These are phyloP conservation scores for Sardinella longiceps DNA, from an alignment of 2,797 vertebrate genomes.

Conservation along the genomic window DNA sequence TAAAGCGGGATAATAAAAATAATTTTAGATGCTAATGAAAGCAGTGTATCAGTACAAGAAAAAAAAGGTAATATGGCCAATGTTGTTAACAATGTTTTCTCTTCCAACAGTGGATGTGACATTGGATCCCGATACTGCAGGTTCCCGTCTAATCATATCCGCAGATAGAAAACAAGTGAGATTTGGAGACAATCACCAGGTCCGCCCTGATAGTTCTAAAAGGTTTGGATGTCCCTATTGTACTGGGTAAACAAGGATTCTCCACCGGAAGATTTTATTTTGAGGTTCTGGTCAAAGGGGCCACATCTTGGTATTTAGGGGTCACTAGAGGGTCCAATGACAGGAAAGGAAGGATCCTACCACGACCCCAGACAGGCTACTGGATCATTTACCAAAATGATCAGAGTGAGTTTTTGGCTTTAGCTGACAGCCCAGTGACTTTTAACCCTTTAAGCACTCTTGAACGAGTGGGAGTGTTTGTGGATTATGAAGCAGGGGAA, in stretches of 20 bases:
- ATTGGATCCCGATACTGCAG: background rate
- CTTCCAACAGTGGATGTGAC: background rate
- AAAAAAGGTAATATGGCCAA: no score
- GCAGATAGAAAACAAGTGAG: background rate
- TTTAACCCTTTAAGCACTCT: background rate
- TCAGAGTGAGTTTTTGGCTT: background rate
- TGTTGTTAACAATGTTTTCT: background rate
- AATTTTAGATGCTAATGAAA: no score
- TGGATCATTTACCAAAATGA: background rate
- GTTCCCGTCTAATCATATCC: background rate
- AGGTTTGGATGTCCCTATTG: background rate
- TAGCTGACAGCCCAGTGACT: background rate
- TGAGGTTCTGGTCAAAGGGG: background rate
- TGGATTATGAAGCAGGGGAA: background rate
- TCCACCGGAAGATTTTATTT: background rate
- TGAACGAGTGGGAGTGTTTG: background rate
- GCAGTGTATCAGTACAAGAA: no score
- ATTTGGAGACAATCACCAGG: background rate
- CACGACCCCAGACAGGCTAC: background rate
- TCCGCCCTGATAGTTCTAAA: background rate
- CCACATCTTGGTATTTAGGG: background rate
- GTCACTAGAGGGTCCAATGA: background rate
- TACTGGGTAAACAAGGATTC: background rate
- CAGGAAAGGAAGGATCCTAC: background rate
- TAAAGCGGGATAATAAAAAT: no score